Conservation (phyloP, 1,140 invertebrate species). For the Anastrepha ludens region DNA sequence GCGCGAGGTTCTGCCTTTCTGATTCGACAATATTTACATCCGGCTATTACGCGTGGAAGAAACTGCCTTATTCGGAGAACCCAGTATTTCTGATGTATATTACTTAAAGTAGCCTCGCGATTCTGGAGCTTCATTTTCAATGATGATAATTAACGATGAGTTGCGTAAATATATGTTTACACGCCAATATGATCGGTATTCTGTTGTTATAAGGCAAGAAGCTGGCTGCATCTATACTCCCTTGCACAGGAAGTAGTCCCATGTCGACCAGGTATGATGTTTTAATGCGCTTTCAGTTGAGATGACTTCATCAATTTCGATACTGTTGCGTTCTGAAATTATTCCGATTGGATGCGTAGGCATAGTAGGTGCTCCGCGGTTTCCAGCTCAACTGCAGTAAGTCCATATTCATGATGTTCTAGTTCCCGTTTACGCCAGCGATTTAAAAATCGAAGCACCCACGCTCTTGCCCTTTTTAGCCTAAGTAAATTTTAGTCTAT, state of each 20-base stretch:
- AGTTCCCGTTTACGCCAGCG: not conserved
- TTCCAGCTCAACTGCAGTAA: slow-evolving; percentile 7
- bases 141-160: slow-evolving; percentile 37
- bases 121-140: slow-evolving; percentile 53
- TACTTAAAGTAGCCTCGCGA: slow-evolving; percentile 34
- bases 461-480: slow-evolving; percentile 1
- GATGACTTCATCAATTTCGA: not conserved
- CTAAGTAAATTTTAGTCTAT: too few species aligned
- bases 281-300: slow-evolving; percentile 27
- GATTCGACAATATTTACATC: slow-evolving; percentile 18
- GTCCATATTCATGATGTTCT: not conserved
- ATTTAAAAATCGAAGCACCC: slow-evolving; percentile 4
- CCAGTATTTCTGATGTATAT: slow-evolving; percentile 48
- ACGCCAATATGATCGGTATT: slow-evolving; percentile 38
- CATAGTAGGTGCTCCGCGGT: not conserved
- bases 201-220: not conserved
- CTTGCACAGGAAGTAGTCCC: not conserved
- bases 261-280: slow-evolving; percentile 11
- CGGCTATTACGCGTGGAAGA: not conserved
- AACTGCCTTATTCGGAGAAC: not conserved
- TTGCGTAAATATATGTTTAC: not conserved
- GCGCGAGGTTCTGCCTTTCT: slow-evolving; percentile 52
- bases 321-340: not conserved
- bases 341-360: slow-evolving; percentile 26
- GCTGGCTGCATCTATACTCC: slow-evolving; percentile 26